Percentiles rank a stretch among this genome's conserved stretches.
Evolutionary conservation across 2,113 vertebrate species (phyloP).

Genomic region (Ochotona curzoniae): DNA sequence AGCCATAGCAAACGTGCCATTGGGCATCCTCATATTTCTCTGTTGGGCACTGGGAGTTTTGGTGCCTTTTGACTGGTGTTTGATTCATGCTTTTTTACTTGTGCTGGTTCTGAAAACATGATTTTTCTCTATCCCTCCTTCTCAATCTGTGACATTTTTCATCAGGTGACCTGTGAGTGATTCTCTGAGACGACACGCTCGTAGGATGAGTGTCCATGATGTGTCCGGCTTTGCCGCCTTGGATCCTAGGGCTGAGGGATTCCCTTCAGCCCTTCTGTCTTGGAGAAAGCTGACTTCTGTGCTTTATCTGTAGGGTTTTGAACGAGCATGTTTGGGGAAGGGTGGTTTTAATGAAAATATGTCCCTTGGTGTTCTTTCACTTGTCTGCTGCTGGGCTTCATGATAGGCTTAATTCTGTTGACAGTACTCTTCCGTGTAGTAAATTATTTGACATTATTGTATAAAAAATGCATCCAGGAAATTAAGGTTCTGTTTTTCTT

Average conservation of each 20-base stretch:
- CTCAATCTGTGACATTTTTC: not conserved
- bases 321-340: not conserved
- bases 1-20: too few relatives aligned
- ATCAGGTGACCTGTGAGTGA: not conserved
- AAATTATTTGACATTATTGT: not conserved
- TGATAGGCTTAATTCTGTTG: not conserved
- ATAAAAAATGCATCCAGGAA: not conserved
- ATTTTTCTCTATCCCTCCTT: not conserved
- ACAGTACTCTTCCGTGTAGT: not conserved
- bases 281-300: not conserved
- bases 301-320: not conserved
- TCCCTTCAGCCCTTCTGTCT: not conserved
- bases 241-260: not conserved
- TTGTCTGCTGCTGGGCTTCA: not conserved
- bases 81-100: not conserved
- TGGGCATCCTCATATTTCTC: too few relatives aligned
- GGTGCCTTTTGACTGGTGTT: too few relatives aligned
- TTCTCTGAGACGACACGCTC: not conserved
- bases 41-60: not conserved
- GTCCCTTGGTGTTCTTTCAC: too few relatives aligned
- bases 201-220: too few relatives aligned
- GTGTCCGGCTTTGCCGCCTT: not conserved
- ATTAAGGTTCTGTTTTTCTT: not conserved
- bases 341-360: not conserved
- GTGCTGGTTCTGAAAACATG: not conserved